Conservation (phyloP, 2,797 vertebrate genomes). For the Sternotherus odoratus region DNA sequence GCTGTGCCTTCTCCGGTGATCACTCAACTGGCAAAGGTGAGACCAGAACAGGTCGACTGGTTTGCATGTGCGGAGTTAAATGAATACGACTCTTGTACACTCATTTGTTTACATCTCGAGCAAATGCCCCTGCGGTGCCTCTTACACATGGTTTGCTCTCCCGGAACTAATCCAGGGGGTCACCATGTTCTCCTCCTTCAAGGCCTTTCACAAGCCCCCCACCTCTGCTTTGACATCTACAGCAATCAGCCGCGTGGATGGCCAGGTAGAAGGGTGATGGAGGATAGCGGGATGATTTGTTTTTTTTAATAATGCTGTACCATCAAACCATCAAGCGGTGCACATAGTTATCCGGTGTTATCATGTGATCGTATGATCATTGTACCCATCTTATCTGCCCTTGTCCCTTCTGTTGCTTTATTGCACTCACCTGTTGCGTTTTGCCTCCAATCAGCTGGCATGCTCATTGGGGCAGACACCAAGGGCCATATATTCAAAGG, state of each 20-base stretch:
- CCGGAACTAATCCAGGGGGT: not conserved
- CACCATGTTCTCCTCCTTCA: not conserved
- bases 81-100: not conserved
- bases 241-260: fast-evolving
- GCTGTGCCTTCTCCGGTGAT: not conserved
- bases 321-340: fast-evolving
- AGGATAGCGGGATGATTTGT: not conserved
- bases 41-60: not conserved
- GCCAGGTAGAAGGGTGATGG: not conserved
- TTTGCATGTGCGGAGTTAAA: not conserved
- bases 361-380: fast-evolving
- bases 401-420: not conserved
- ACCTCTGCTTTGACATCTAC: not conserved
- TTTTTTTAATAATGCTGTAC: not conserved
- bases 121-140: not conserved
- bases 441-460: fast-evolving
- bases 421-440: fast-evolving
- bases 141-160: not conserved
- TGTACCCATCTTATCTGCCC: fast-evolving
- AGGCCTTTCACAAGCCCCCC: not conserved
- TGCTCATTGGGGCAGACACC: not conserved
- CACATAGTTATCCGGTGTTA: not conserved
- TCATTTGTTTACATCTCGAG: not conserved
- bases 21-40: not conserved
- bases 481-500: not conserved